Conservation (phyloP, 2,797 vertebrate genomes). For the Nyctalus aviator region DNA sequence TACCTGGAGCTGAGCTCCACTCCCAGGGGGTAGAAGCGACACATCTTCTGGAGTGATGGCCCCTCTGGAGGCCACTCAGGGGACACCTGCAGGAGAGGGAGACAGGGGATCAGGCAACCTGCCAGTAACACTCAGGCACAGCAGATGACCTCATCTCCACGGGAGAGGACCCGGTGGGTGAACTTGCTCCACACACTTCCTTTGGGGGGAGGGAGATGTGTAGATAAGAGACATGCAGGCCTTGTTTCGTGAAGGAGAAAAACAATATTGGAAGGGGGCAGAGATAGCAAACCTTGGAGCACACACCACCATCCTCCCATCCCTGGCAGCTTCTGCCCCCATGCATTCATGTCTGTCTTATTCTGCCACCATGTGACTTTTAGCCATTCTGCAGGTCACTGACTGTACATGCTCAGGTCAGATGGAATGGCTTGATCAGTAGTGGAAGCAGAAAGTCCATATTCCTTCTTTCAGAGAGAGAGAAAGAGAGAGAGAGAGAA, state of each 20-base stretch:
- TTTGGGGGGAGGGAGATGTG: background rate
- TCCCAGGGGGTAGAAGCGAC: background rate
- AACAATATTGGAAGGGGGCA: slow-evolving; percentile 34
- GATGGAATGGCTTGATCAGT: background rate
- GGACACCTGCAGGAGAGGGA: slow-evolving; percentile 62
- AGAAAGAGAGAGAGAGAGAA: too few relatives aligned
- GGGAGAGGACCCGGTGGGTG: background rate
- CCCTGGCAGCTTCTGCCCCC: background rate
- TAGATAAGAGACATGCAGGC: background rate
- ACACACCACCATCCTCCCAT: background rate
- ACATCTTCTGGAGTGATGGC: background rate
- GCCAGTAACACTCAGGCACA: slow-evolving; percentile 33
- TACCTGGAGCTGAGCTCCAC: background rate
- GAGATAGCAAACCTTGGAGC: slow-evolving; percentile 53
- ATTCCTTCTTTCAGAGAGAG: background rate
- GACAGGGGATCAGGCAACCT: slow-evolving; percentile 42
- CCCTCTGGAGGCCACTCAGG: slow-evolving; percentile 65
- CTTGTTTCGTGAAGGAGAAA: background rate
- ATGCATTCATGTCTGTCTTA: slow-evolving; percentile 15
- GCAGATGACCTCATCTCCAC: slow-evolving; percentile 37
- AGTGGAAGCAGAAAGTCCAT: background rate
- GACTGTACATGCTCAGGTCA: background rate
- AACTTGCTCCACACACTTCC: background rate
- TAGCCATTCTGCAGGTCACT: background rate
- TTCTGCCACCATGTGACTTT: slow-evolving; percentile 48